Evolutionary conservation across 2,113 vertebrate genomes (phyloP), one percentile per base, ranked within the genome.

Genomic region (Gymnorhina tibicen): DNA sequence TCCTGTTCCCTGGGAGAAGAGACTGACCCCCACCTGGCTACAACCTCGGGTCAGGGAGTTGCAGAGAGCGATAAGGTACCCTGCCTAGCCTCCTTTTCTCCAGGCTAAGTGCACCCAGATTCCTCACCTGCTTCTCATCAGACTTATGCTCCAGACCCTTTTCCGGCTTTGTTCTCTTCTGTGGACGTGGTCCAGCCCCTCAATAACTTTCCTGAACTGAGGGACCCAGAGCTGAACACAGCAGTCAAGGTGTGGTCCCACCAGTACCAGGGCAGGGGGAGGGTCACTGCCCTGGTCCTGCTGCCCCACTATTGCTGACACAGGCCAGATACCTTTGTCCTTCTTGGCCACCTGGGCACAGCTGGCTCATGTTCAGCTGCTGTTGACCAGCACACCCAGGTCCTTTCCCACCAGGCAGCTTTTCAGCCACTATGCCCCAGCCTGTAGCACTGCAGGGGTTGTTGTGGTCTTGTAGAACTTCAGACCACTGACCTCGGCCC

Each of bases 231-330:
- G 2, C 23, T 46, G 41, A 30, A 22, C 41, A 15, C 20, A 56
- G 21, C 3, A 11, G 1, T n/a, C 1, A 0, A 62, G 39, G 1
- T 46, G 10, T 6, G 4, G 8, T 7, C 64, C 30, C n/a, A 24
- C 2, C 47, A 7, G 16, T 63, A 30, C 4, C 42, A 42, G 42
- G 16, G 18, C 35, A 47, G 11, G n/a, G 23, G 3, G 3, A n/a
- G 0, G 0, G 13, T 55, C n/a, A 41, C 24, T 56, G 24, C 22
- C 16, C 35, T 56, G 41, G 3, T 22, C 50, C 42, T 64, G 42
- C 42, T 80, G 32, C 26, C 35, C 7, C 18, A 13, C 42, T 64
- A 1, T 5, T 56, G 11, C 50, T 88, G 21, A 15, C 12, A 16
- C 41, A 30, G 7, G 7, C 49, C 24, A 42, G 11, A 5, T 56